Conservation (phyloP, 2,797 vertebrate species). For the Oceanodroma leucorhoa region DNA sequence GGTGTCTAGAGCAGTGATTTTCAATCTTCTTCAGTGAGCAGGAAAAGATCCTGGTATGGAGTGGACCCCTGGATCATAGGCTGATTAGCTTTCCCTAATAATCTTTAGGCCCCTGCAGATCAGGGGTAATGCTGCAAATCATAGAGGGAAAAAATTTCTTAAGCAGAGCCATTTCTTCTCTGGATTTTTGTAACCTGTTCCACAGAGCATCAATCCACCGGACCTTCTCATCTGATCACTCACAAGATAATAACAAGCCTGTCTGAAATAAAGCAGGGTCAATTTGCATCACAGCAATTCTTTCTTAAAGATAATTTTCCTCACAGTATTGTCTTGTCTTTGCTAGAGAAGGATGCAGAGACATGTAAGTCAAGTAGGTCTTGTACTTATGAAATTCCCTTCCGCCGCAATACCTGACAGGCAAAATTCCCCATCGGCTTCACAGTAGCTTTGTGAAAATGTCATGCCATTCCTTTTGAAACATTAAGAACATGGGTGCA, state of each 20-base stretch:
- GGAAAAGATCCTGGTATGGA: background rate
- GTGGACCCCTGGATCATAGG: background rate
- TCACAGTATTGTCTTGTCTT: background rate
- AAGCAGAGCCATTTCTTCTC: background rate
- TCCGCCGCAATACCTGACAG: fast-evolving
- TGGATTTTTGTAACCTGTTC: background rate
- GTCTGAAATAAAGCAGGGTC: background rate
- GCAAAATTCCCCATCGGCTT: background rate
- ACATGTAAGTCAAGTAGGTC: background rate
- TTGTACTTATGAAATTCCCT: background rate
- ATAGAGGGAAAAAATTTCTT: background rate
- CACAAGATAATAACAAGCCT: background rate
- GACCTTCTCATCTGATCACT: background rate
- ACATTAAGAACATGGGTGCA: background rate
- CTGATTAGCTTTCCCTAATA: background rate
- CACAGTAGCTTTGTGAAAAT: background rate
- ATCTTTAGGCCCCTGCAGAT: background rate
- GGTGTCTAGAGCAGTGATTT: background rate
- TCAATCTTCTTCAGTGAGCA: background rate
- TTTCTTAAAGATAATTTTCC: background rate
- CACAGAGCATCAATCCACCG: background rate
- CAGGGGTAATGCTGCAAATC: background rate
- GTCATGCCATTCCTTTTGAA: background rate
- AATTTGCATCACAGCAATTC: background rate
- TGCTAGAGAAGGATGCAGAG: background rate